These are phyloP conservation scores for Cacajao melanocephalus DNA, from an alignment of 2,797 vertebrate species.

Conservation along the genomic window DNA sequence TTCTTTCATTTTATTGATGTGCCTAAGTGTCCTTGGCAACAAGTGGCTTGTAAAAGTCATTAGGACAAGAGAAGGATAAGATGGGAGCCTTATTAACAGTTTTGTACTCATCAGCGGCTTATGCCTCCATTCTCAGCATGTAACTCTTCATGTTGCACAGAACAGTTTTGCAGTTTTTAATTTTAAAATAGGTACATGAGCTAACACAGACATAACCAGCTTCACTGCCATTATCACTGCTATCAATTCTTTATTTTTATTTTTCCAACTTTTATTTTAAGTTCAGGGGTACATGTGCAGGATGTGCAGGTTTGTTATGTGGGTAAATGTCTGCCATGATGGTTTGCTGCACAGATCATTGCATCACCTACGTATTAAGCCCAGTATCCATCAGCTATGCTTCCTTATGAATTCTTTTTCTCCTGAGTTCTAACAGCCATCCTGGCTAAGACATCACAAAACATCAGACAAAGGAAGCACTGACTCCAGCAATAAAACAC, in stretches of 20 bases:
- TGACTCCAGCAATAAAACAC: not conserved
- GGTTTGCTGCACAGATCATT: not conserved
- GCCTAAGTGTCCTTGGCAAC: not conserved
- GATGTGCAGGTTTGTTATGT: not conserved
- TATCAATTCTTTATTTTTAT: not conserved
- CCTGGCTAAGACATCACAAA: not conserved
- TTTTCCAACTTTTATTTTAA: not conserved
- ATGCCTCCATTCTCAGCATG: accelerated
- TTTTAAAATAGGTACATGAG: not conserved
- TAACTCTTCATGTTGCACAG: not conserved
- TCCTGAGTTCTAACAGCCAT: not conserved
- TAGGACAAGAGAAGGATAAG: not conserved
- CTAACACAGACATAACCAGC: not conserved
- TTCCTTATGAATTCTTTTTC: not conserved
- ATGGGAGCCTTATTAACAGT: not conserved
- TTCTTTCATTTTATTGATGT: not conserved
- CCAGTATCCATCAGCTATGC: not conserved
- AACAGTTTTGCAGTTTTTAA: not conserved
- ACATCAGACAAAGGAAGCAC: not conserved
- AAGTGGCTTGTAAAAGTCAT: not conserved
- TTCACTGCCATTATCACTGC: no score
- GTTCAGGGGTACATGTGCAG: not conserved
- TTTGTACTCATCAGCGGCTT: not conserved
- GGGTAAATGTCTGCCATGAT: not conserved
- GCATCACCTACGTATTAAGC: not conserved